A percentile compares a stretch with the other conserved stretches of the same genome.
Conservation (phyloP, 2,888 invertebrate species). For the Rutpela maculata region DNA sequence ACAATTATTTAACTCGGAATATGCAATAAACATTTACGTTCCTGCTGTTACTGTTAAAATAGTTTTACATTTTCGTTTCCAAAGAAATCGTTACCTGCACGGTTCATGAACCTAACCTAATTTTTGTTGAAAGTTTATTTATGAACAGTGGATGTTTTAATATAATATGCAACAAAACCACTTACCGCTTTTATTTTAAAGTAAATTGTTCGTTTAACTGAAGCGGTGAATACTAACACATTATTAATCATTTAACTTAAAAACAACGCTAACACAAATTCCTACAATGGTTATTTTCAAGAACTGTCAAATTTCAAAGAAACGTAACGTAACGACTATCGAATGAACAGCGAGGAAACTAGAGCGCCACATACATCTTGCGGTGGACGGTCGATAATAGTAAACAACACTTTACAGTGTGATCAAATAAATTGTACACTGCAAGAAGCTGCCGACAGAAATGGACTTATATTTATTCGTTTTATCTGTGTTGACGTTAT, state of each 20-base stretch:
- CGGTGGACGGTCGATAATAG: conserved; percentile 32
- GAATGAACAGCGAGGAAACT: conserved; percentile 21
- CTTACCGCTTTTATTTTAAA: conserved; percentile 15
- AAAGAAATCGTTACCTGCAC: conserved; percentile 36
- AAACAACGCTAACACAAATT: conserved; percentile 15
- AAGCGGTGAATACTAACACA: conserved; percentile 9
- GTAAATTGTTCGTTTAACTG: neutral
- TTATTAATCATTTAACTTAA: conserved; percentile 9
- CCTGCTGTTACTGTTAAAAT: conserved; percentile 10
- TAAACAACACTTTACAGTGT: conserved; percentile 36
- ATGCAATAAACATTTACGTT: conserved; percentile 8
- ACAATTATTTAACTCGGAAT: neutral
- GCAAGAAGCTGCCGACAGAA: neutral
- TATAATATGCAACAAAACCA: neutral
- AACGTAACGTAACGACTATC: conserved; percentile 7
- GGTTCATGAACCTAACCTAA: conserved; percentile 41
- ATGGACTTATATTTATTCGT: conserved; percentile 14
- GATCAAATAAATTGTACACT: conserved; percentile 19
- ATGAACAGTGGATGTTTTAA: neutral
- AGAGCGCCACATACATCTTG: conserved; percentile 7
- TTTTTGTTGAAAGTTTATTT: conserved; percentile 27
- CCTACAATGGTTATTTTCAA: conserved; percentile 12
- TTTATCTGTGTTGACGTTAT: conserved; percentile 24
- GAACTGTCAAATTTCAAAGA: conserved; percentile 37
- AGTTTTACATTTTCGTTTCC: conserved; percentile 17